Evolutionary conservation across 2,113 vertebrate species (phyloP).

Genomic region (Leucoraja erinaceus): DNA sequence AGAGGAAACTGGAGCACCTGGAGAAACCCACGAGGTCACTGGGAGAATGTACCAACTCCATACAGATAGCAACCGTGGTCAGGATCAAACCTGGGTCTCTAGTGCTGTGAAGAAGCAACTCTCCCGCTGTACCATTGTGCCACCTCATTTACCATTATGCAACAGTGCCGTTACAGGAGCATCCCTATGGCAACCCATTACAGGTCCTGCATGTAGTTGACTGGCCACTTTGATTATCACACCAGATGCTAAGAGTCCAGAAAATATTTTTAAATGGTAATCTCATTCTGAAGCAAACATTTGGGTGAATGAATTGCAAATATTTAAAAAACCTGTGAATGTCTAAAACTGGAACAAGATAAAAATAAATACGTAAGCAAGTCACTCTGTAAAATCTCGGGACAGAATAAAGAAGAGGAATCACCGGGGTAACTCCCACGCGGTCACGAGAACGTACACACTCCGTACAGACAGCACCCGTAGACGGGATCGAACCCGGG

Average conservation of each 20-base stretch:
- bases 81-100: no score
- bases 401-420: not conserved
- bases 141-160: no score
- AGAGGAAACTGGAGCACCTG: no score
- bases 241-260: not conserved
- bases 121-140: no score
- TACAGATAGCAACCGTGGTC: no score
- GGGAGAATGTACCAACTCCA: no score
- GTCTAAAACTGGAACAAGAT: not conserved
- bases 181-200: not conserved
- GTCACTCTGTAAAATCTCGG: not conserved
- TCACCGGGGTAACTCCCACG: not conserved
- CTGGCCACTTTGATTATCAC: not conserved
- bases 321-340: not conserved
- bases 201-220: not conserved
- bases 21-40: no score
- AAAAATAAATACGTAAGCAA: not conserved
- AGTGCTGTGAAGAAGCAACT: no score
- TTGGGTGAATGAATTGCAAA: not conserved
- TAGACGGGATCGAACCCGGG: no score
- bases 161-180: not conserved
- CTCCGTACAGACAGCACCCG: no score
- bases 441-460: no score
- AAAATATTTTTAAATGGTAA: not conserved
- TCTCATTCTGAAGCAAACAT: not conserved